Conservation (phyloP, 2,888 invertebrate genomes). For the Microplitis deprimator region DNA sequence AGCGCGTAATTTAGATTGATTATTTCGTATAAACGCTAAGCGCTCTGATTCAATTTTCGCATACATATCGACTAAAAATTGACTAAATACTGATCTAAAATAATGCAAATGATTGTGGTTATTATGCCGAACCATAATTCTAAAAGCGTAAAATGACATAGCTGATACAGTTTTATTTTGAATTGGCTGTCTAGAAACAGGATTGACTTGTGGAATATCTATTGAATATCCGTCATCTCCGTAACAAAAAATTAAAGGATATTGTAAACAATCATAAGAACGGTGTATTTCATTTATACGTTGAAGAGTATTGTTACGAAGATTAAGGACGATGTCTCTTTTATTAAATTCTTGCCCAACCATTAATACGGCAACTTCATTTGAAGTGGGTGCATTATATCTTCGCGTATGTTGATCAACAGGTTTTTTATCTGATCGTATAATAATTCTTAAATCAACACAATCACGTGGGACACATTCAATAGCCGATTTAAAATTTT, state of each 20-base stretch:
- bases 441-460: slow-evolving; percentile 55
- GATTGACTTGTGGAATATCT: slow-evolving; percentile 42
- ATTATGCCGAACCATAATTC: slow-evolving; percentile 56
- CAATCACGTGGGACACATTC: slow-evolving; percentile 32
- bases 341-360: slow-evolving; percentile 44
- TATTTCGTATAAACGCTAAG: not conserved
- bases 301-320: not conserved
- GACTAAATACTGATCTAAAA: slow-evolving; percentile 57
- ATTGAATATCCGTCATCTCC: slow-evolving; percentile 57
- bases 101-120: slow-evolving; percentile 54
- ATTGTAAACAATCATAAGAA: slow-evolving; percentile 65
- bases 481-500: too few relatives aligned
- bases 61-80: slow-evolving; percentile 66
- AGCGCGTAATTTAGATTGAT: not conserved
- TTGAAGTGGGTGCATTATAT: slow-evolving; percentile 52
- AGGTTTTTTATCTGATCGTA: slow-evolving; percentile 57
- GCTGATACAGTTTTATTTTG: slow-evolving; percentile 53
- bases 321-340: slow-evolving; percentile 12
- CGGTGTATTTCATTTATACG: slow-evolving; percentile 54
- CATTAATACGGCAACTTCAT: slow-evolving; percentile 56
- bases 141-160: slow-evolving; percentile 51
- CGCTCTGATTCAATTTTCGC: slow-evolving; percentile 58
- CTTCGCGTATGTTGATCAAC: slow-evolving; percentile 38
- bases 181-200: slow-evolving; percentile 35
- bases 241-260: slow-evolving; percentile 60